Evolutionary conservation across 2,888 invertebrate species (phyloP).

Genomic region (Parnassius mnemosyne): DNA sequence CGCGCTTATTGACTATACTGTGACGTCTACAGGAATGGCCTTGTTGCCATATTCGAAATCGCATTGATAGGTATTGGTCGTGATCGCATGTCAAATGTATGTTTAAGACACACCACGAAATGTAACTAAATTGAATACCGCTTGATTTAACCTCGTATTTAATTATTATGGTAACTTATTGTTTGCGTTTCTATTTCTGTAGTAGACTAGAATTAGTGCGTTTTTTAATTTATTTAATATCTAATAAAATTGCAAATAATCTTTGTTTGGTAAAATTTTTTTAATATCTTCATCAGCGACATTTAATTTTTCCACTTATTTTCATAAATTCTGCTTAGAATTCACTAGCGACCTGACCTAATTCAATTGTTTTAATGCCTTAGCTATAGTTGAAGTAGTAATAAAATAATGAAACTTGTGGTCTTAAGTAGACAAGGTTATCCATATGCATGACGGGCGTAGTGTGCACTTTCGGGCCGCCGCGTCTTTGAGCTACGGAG

Average conservation of each 20-base stretch:
- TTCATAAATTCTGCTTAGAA: too few species aligned
- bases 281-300: too few species aligned
- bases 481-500: slow-evolving; percentile 41
- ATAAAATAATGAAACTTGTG: slow-evolving; percentile 20
- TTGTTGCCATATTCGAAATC: slow-evolving; percentile 14
- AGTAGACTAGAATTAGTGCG: too few species aligned
- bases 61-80: slow-evolving; percentile 7
- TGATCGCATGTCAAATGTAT: slow-evolving; percentile 12
- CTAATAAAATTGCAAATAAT: too few species aligned
- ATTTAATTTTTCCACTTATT: too few species aligned
- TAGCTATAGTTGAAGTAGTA: slow-evolving; percentile 5
- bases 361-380: background rate
- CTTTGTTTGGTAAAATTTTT: too few species aligned
- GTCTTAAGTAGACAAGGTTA: slow-evolving; percentile 31
- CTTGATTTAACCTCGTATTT: too few species aligned
- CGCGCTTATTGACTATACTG: slow-evolving; percentile 38
- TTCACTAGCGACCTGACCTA: too few species aligned
- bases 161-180: too few species aligned
- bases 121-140: slow-evolving; percentile 6
- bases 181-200: too few species aligned
- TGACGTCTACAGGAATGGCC: slow-evolving; percentile 39
- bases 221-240: too few species aligned
- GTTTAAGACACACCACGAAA: slow-evolving; percentile 4
- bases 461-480: slow-evolving; percentile 34
- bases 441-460: slow-evolving; percentile 49